Conservation (phyloP, 2,113 vertebrate species). For the Myotis lucifugus region DNA sequence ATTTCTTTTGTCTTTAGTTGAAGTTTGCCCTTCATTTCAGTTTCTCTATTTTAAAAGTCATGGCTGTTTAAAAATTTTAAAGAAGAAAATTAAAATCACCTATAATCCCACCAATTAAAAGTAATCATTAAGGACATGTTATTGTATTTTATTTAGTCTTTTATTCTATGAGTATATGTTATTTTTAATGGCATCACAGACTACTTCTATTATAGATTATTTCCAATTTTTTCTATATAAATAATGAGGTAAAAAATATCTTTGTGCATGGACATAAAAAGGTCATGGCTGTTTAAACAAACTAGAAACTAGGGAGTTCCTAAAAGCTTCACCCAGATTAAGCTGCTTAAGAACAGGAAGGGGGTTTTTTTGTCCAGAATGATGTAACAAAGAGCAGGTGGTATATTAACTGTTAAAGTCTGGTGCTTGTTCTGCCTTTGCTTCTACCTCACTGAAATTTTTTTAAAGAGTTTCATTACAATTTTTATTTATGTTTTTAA, state of each 20-base stretch:
- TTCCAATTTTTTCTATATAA: constrained; percentile 44
- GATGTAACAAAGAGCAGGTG: neutral
- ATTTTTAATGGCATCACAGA: constrained; percentile 56
- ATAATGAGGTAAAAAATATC: constrained; percentile 65
- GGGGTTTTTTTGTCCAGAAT: neutral
- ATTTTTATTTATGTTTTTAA: neutral
- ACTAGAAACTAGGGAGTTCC: neutral
- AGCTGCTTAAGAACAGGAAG: constrained; percentile 16
- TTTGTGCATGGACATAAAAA: neutral
- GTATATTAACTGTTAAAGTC: neutral
- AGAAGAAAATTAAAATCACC: constrained; percentile 71
- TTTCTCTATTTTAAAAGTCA: constrained; percentile 17
- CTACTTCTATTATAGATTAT: constrained; percentile 39
- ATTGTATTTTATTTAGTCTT: constrained; percentile 1
- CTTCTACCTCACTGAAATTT: neutral
- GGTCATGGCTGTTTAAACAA: neutral
- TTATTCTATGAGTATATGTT: constrained; percentile 23
- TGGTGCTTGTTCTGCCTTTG: neutral
- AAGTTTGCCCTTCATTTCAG: neutral
- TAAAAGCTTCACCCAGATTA: neutral
- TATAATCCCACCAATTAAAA: constrained; percentile 47
- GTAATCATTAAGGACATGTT: constrained; percentile 34
- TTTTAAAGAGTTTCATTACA: constrained; percentile 8
- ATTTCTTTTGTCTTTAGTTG: neutral
- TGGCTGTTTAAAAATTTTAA: constrained; percentile 58